phyloP scores from a whole-genome alignment of 2,888 invertebrate species.

The Nephrotoma appendiculata region DNA sequence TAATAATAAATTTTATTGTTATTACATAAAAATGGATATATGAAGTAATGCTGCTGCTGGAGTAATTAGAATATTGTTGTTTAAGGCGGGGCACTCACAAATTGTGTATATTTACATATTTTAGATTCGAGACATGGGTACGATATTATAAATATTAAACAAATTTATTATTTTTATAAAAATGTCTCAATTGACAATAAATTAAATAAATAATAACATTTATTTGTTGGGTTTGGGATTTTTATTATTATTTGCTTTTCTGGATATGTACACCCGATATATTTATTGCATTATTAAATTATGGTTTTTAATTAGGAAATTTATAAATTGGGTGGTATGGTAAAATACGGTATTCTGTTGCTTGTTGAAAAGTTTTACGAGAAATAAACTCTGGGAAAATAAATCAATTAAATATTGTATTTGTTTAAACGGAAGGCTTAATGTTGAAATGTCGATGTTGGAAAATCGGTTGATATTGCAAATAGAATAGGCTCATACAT shows the following conservation, averaged over 20 bases:
- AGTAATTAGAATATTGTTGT: not conserved
- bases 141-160: not conserved
- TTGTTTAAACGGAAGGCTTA: no score
- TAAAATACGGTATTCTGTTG: not conserved
- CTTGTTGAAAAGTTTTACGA: no score
- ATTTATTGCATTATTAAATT: not conserved
- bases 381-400: no score
- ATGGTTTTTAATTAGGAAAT: not conserved
- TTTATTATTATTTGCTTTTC: not conserved
- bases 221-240: not conserved
- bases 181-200: constrained; percentile 3
- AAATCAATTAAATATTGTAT: no score
- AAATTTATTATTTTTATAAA: not conserved
- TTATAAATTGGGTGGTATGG: not conserved
- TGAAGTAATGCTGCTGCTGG: not conserved
- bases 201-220: not conserved
- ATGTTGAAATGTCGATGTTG: no score
- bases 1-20: not conserved
- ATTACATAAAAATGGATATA: not conserved
- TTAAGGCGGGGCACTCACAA: not conserved
- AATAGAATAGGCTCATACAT: no score
- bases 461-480: no score
- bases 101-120: not conserved
- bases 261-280: not conserved
- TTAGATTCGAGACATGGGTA: not conserved